A percentile compares a stretch with the other conserved stretches of the same genome.
phyloP scores from a whole-genome alignment of 2,888 invertebrate genomes.

The Notocelia uddmanniana region DNA sequence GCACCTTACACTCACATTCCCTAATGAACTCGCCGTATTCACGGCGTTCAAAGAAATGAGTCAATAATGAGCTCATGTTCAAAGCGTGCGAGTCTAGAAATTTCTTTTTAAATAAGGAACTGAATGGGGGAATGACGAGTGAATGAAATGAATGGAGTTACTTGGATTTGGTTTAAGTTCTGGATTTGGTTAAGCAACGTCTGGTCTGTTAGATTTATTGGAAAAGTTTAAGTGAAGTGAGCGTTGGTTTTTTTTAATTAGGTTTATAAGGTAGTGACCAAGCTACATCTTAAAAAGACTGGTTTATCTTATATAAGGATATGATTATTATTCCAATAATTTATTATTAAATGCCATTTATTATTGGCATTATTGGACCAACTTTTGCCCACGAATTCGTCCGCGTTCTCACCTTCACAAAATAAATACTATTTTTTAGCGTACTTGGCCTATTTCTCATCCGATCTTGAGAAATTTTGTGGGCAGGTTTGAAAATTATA shows the following conservation, averaged over 20 bases:
- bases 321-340: no score
- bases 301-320: no score
- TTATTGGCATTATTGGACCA: no score
- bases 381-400: no score
- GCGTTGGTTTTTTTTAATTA: neutral
- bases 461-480: no score
- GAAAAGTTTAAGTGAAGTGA: neutral
- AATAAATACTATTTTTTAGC: no score
- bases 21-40: conserved; percentile 69
- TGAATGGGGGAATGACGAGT: conserved; percentile 36
- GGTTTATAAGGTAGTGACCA: no score
- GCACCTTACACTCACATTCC: conserved; percentile 57
- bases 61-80: conserved; percentile 73
- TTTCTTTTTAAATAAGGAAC: conserved; percentile 64
- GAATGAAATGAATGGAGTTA: conserved; percentile 41
- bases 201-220: conserved; percentile 4
- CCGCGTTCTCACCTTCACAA: no score
- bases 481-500: no score
- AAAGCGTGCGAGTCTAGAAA: conserved; percentile 70
- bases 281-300: no score
- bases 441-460: no score
- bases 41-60: conserved; percentile 61
- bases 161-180: conserved; percentile 22
- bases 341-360: no score
- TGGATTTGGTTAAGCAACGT: conserved; percentile 11